Evolutionary conservation across 2,113 vertebrate species (phyloP), one percentile per base, ranked within the genome.

Genomic region (Tenebrosternarchus preto): DNA sequence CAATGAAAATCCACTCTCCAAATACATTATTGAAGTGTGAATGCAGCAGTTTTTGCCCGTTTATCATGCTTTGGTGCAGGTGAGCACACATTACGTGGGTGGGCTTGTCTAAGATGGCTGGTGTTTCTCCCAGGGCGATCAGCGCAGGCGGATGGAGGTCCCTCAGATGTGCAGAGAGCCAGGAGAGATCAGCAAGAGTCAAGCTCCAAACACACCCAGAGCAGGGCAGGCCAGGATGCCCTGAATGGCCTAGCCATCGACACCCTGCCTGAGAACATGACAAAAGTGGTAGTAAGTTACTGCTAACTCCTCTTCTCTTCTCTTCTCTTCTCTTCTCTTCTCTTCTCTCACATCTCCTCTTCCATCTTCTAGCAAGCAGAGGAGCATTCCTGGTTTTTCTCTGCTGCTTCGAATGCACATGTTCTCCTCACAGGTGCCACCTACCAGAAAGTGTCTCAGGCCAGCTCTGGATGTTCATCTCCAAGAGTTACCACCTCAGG

Each of bases 241-340:
- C 33, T 61, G 16, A 78, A 73, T 17, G 76, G 76, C 33, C 25
- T 76, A 0, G 77, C 71, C 56, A 82, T 84, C 55, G 83, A 78
- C 71, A 84, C 25, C 0, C 57, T 84, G 19, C 66, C 82, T 20
- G 82, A 83, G 20, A 83, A 80, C 36, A 59, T 80, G 59, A 84
- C 83, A 20, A 73, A 1, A 59, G 80, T 84, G 33, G 66, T 79
- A 64, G 80, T 84, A 27, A 79, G 80, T 82, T 64, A 53, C n/a
- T 63, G 60, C 25, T 55, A 39, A 33, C 4, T 39, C 29, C 39
- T 64, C 57, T 33, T 25, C 16, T 36, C 46, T 56, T 20, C 29
- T 29, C 17, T 29, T 64, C 4, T 61, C 7, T 63, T 15, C 19
- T 36, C n/a, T 39, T 57, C 17, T 68, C 24, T 46, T 22, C 31